Base-by-base conservation (phyloP, 2,888 invertebrate species). In the Sisyra terminalis region DNA sequence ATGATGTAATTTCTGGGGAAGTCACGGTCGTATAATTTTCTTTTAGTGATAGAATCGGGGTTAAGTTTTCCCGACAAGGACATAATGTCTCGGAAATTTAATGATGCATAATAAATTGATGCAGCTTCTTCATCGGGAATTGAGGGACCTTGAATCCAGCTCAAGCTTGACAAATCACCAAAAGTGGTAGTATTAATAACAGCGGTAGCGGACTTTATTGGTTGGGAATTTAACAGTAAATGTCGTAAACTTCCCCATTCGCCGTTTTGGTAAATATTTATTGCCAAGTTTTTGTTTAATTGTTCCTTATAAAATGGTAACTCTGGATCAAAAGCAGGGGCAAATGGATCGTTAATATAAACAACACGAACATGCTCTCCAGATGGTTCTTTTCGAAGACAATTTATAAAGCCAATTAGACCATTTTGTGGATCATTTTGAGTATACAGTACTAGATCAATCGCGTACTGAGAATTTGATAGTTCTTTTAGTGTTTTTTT, bases 81-180 rank as follows among this genome's bases (percentile, higher is more conserved):
- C 73, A 73, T 73, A 44, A 73, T 62, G 52, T 73, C 73, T 45
- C 72, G 59, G 63, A 73, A 73, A 56, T 73, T 73, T 41, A 73
- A 56, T 1, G 69, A 61, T 1, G 69, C 63, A 53, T 65, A 70
- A 50, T 65, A 59, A 1, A 40, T 31, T 18, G 17, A 17, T 11
- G 18, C 18, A 8, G 24, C 11, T n/a, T 14, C 3, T 29, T 39
- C 18, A 10, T 17, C 9, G 7, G 24, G 7, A 24, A 24, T 24
- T 5, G 24, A 24, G 16, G 18, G 65, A 1, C 83, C 83, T 59
- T 92, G 78, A 5, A 90, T 61, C 89, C 89, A 90, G 10, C 64
- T 70, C 34, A 96, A 57, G 1, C 87, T 81, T 0, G 86, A 81
- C 42, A 96, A 65, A 57, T 97, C 94, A 39, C 94, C 94, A 36